Conservation (phyloP, 1,140 invertebrate genomes). For the Liolophura sinensis region DNA sequence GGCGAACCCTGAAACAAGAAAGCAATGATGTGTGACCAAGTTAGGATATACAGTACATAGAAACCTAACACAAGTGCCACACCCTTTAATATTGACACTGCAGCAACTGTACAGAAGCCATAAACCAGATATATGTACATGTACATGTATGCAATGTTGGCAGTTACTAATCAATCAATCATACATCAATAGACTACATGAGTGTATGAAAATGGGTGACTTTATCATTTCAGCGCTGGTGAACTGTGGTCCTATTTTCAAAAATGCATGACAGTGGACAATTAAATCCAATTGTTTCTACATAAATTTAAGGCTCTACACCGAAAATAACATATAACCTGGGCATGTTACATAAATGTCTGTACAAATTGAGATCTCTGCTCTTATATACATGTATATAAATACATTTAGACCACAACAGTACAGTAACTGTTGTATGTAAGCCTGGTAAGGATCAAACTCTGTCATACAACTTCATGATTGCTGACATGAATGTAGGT, state of each 20-base stretch:
- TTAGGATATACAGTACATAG: background rate
- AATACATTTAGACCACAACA: too few species aligned
- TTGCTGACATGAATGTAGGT: too few species aligned
- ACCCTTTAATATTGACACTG: background rate
- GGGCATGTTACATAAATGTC: background rate
- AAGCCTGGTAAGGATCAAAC: too few species aligned
- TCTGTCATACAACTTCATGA: too few species aligned
- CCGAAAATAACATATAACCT: background rate
- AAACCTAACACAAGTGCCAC: background rate
- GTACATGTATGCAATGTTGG: background rate
- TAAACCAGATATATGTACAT: background rate
- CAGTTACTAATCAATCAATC: too few species aligned
- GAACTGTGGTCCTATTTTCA: too few species aligned
- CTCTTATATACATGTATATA: background rate
- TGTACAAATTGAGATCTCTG: background rate
- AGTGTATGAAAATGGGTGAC: too few species aligned
- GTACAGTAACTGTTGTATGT: background rate
- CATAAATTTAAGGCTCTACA: background rate
- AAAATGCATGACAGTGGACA: background rate
- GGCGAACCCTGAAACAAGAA: constrained; percentile 82
- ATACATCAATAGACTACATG: background rate
- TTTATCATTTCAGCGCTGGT: too few species aligned
- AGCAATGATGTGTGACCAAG: background rate
- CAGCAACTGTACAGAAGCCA: background rate
- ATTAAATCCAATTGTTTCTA: too few species aligned